phyloP scores from a whole-genome alignment of 2,888 invertebrate species.

The Palloptera scutellata region DNA sequence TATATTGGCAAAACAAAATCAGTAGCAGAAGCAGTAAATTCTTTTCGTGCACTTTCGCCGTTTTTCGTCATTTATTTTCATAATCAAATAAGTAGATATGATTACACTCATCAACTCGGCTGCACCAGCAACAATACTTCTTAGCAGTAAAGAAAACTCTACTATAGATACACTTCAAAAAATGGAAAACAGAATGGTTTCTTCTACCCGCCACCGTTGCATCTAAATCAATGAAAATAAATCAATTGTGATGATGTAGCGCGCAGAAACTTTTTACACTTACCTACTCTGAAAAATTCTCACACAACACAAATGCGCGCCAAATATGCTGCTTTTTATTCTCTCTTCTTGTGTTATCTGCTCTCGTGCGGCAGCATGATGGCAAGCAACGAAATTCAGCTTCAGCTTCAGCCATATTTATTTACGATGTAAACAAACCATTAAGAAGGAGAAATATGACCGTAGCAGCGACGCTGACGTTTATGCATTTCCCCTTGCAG shows the following conservation, averaged over 20 bases:
- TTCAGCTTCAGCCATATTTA: conserved; percentile 62
- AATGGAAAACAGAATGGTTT: no score
- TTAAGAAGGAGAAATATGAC: conserved; percentile 58
- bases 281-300: not conserved
- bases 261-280: no score
- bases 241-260: conserved; percentile 11
- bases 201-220: not conserved
- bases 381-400: conserved; percentile 36
- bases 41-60: not conserved
- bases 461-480: conserved; percentile 37
- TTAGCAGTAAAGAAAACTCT: no score
- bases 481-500: conserved; percentile 33
- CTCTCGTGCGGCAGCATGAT: not conserved
- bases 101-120: conserved; percentile 3
- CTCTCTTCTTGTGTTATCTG: not conserved
- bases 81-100: conserved; percentile 1
- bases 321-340: conserved; percentile 39
- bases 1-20: no score
- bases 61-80: conserved; percentile 4
- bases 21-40: no score
- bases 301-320: conserved; percentile 42
- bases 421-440: conserved; percentile 62
- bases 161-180: no score
- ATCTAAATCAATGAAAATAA: conserved; percentile 16
- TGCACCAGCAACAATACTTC: no score